These are phyloP conservation scores for Philaenus spumarius DNA, from an alignment of 1,140 invertebrate genomes.

Conservation along the genomic window DNA sequence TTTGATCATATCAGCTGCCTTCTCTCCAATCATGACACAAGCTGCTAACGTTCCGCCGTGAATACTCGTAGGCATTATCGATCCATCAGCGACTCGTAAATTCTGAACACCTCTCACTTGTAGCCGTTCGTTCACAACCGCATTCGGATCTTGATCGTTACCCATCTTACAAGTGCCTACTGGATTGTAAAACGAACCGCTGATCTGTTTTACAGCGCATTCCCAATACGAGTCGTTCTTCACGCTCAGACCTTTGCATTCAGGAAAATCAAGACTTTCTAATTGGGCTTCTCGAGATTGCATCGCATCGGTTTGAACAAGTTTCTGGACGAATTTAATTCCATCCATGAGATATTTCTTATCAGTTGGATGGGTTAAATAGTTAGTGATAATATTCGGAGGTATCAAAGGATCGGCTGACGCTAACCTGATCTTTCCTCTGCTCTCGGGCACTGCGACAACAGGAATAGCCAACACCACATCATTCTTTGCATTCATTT, in stretches of 20 bases:
- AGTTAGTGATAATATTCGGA: conserved; percentile 75
- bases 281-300: conserved; percentile 27
- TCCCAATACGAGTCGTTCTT: conserved; percentile 64
- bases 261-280: conserved; percentile 51
- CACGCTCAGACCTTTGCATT: conserved; percentile 53
- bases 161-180: conserved; percentile 60
- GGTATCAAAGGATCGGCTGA: conserved; percentile 56
- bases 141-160: conserved; percentile 41
- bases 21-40: conserved; percentile 62
- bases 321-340: conserved; percentile 8
- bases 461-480: neutral
- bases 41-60: conserved; percentile 64
- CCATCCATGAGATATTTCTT: conserved; percentile 53
- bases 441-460: conserved; percentile 48
- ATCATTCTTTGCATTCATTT: conserved; percentile 3
- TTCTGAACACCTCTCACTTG: conserved; percentile 50
- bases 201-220: conserved; percentile 49
- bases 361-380: conserved; percentile 59
- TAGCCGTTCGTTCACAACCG: conserved; percentile 53
- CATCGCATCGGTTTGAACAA: conserved; percentile 27
- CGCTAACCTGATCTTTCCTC: conserved; percentile 55
- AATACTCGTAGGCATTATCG: conserved; percentile 61
- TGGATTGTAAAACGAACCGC: conserved; percentile 44
- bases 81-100: conserved; percentile 61
- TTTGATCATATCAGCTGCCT: conserved; percentile 58